Percentiles rank a stretch among this genome's conserved stretches.
Conservation (phyloP, 2,888 invertebrate genomes). For the Stictocephala bisonia region DNA sequence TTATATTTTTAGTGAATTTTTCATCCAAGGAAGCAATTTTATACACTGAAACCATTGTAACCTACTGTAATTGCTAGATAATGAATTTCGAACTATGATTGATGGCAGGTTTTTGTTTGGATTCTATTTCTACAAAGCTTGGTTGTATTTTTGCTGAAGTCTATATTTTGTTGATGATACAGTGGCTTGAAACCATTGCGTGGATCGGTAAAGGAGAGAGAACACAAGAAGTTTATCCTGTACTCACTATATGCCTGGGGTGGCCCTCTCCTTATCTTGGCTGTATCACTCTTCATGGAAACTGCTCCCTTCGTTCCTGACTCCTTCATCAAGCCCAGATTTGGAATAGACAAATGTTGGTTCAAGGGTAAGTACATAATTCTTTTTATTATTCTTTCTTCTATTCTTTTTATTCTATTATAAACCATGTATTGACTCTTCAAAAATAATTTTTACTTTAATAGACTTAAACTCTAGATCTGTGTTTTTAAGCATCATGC, state of each 20-base stretch:
- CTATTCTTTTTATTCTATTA: slow-evolving; percentile 2
- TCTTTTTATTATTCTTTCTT: slow-evolving; percentile 33
- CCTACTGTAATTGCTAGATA: no score
- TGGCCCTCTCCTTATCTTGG: slow-evolving; percentile 69
- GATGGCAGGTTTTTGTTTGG: no score
- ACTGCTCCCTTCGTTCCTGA: slow-evolving; percentile 66
- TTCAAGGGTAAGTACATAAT: slow-evolving; percentile 67
- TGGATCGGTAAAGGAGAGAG: slow-evolving; percentile 59
- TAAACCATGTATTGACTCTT: neutral
- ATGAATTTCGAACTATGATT: no score
- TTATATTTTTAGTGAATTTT: no score
- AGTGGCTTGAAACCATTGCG: slow-evolving; percentile 63
- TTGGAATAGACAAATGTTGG: slow-evolving; percentile 71
- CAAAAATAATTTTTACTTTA: neutral
- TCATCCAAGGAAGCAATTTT: no score
- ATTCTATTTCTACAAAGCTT: no score
- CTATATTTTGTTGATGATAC: no score
- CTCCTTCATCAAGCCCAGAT: slow-evolving; percentile 67
- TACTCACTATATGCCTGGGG: slow-evolving; percentile 80
- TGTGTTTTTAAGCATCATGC: neutral
- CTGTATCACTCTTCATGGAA: slow-evolving; percentile 69
- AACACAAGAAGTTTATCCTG: slow-evolving; percentile 71
- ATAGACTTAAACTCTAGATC: neutral
- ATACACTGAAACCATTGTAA: no score
- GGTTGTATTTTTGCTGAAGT: no score